A percentile compares a stretch with the other conserved stretches of the same genome.
These are phyloP conservation scores for Telmatherina bonti DNA, from an alignment of 2,797 vertebrate genomes.

Conservation along the genomic window DNA sequence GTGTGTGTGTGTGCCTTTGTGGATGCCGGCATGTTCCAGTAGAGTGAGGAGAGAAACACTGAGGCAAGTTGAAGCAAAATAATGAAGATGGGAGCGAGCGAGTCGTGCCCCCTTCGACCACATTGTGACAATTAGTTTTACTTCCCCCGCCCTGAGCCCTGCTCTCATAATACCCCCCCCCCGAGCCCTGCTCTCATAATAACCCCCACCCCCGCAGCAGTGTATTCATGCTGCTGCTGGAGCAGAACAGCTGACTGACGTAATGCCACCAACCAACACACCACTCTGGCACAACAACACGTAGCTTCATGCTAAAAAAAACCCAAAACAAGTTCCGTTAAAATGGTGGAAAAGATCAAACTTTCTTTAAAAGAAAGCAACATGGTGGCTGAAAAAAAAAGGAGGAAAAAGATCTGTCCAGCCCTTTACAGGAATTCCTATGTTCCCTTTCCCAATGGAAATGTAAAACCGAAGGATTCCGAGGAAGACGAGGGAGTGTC, in stretches of 20 bases:
- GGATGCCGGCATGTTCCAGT: slow-evolving; percentile 56
- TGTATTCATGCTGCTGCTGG: slow-evolving; percentile 49
- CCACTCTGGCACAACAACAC: not conserved
- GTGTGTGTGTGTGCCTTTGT: slow-evolving; percentile 21
- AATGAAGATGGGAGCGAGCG: slow-evolving; percentile 46
- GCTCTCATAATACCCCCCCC: slow-evolving; percentile 18
- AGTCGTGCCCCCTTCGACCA: slow-evolving; percentile 45
- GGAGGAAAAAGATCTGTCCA: slow-evolving; percentile 8
- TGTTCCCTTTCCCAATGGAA: slow-evolving; percentile 42
- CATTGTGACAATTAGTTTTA: slow-evolving; percentile 72
- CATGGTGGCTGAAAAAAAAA: not conserved
- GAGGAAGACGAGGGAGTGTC: slow-evolving; percentile 51
- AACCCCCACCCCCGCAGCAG: slow-evolving; percentile 32
- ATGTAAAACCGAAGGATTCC: slow-evolving; percentile 22
- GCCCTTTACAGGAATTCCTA: slow-evolving; percentile 47
- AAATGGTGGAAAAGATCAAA: not conserved
- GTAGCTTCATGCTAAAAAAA: not conserved
- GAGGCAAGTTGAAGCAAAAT: slow-evolving; percentile 42
- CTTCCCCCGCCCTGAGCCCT: not conserved
- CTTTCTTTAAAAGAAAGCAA: not conserved
- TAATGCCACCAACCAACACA: slow-evolving; percentile 5
- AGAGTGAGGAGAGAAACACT: slow-evolving; percentile 48
- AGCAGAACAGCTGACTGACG: slow-evolving; percentile 50
- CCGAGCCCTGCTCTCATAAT: not conserved
- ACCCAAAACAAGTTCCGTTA: not conserved